Base-by-base conservation (phyloP, 1,140 invertebrate genomes). In the Scylla paramamosain region DNA sequence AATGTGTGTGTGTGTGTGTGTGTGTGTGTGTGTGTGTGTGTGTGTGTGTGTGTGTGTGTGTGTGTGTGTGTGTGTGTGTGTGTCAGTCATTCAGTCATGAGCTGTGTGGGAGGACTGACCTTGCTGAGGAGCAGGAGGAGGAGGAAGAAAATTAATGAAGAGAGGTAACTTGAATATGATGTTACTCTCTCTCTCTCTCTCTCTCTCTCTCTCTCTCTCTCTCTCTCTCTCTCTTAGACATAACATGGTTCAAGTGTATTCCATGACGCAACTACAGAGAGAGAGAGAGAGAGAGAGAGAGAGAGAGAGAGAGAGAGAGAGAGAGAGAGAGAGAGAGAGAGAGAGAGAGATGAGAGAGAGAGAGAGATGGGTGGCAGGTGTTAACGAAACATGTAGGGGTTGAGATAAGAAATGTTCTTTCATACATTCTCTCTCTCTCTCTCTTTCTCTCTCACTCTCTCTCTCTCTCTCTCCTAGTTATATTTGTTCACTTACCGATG, bases 371-470 rank as follows among this genome's bases (percentile, higher is more conserved):
- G 46, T 20, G 25, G 28, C 4, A 25, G 1, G 28, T 39, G 14
- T 48, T 45, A 39, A 10, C 28, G 6, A 88, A 88, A 25, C 31
- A n/a, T 7, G 45, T 39, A 25, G 46, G 16, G 12, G 4, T 28
- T 12, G 8, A 88, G 45, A 31, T 39, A 20, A 31, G 29, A 32
- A n/a, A 67, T 67, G 20, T 8, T 67, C 8, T 14, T 25, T 25
- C 7, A 6, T 0, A n/a, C 8, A 6, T 7, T 77, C 67, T 88
- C 87, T 88, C 87, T 32, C 31, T 88, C 87, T 88, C 87, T 88
- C 87, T 32, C 29, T 45, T 3, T 88, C 87, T 88, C 31, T 88
- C 87, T 88, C 87, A 39, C 87, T 88, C 87, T 88, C 87, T 31
- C 86, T 39, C 1, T 39, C 1, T 39, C 1, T 39, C 1, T 39